These are phyloP conservation scores for Orientallactaga sibirica DNA, from an alignment of 2,797 vertebrate genomes.

Conservation along the genomic window DNA sequence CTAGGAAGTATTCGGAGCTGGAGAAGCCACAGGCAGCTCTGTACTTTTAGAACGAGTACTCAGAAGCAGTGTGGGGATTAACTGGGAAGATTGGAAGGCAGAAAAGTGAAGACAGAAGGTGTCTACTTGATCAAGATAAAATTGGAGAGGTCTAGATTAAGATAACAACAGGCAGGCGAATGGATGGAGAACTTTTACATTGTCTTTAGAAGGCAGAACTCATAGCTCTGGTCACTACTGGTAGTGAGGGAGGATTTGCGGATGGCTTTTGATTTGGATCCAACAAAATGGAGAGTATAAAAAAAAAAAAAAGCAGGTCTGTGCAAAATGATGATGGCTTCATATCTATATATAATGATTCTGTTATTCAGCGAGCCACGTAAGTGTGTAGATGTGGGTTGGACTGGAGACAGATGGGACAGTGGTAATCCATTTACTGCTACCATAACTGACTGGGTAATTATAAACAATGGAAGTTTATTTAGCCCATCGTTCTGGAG, in stretches of 20 bases:
- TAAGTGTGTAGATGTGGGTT: neutral
- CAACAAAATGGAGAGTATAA: constrained; percentile 19
- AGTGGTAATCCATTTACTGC: neutral
- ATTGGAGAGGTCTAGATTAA: neutral
- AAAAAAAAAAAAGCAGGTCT: neutral
- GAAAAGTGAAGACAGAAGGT: neutral
- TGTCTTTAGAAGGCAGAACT: constrained; percentile 28
- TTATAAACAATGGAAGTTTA: neutral
- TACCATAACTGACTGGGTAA: neutral
- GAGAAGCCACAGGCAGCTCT: constrained; percentile 14
- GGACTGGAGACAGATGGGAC: neutral
- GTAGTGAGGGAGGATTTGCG: neutral
- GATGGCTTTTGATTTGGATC: constrained; percentile 40
- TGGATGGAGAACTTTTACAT: neutral
- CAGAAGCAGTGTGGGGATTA: neutral
- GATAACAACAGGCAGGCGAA: neutral
- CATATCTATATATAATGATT: neutral
- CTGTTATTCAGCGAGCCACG: neutral
- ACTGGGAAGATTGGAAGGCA: neutral
- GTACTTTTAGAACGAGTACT: neutral
- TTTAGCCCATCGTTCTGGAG: neutral
- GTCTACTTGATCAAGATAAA: constrained; percentile 19
- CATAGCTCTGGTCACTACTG: neutral
- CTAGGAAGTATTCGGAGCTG: neutral
- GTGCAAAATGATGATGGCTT: constrained; percentile 28